Conservation (phyloP, 64 coral and sea anemone genomes). For the Dendronephthya gigantea region DNA sequence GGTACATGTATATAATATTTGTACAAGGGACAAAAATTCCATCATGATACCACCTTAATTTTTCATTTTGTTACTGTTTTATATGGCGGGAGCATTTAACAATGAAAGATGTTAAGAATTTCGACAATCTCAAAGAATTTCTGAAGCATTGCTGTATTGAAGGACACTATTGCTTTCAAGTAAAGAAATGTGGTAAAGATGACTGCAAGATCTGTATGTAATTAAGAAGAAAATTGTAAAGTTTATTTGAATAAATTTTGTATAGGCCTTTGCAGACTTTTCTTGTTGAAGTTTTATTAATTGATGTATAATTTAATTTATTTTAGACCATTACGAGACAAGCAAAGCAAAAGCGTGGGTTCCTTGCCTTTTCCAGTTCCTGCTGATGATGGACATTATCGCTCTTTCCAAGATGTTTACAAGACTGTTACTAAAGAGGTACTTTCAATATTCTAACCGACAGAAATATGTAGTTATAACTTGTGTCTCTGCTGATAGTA, state of each 20-base stretch:
- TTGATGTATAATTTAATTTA: not conserved
- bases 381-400: not conserved
- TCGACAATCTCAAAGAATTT: not conserved
- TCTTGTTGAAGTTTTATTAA: no score
- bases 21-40: no score
- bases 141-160: conserved; percentile 14
- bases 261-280: not conserved
- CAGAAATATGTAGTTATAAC: not conserved
- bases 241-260: not conserved
- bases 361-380: not conserved
- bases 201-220: not conserved
- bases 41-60: no score
- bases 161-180: conserved; percentile 15
- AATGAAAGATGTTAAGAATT: conserved; percentile 1
- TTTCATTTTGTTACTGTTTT: no score
- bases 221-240: not conserved
- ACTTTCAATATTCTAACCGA: not conserved
- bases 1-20: not conserved
- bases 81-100: not conserved
- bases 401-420: not conserved
- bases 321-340: not conserved
- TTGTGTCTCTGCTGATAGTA: not conserved
- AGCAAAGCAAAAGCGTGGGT: not conserved
- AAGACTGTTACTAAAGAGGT: not conserved
- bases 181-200: not conserved